Conservation (phyloP, 2,888 invertebrate species). For the Choristoneura rosaceana region DNA sequence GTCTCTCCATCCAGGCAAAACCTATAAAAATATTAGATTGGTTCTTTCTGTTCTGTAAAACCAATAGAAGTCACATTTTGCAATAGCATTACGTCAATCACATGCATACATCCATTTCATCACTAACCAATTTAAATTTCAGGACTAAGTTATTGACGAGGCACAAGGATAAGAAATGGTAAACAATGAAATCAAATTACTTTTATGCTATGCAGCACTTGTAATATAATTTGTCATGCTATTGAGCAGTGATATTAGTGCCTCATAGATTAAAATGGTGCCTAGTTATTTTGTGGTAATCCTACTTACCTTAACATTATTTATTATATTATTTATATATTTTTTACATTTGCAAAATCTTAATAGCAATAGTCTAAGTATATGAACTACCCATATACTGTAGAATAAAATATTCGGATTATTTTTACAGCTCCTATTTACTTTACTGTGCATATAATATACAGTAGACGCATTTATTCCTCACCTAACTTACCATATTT, state of each 20-base stretch:
- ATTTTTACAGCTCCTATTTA: neutral
- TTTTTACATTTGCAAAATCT: neutral
- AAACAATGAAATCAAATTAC: constrained; percentile 74
- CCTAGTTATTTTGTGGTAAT: constrained; percentile 7
- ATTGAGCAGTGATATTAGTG: constrained; percentile 48
- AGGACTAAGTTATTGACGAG: constrained; percentile 95
- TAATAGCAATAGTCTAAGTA: neutral
- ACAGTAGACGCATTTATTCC: neutral
- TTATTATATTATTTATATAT: constrained; percentile 4
- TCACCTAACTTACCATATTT: neutral
- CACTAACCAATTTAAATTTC: constrained; percentile 87
- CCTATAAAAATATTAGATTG: neutral
- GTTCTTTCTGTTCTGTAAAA: constrained; percentile 6
- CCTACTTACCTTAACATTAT: neutral
- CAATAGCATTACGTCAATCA: constrained; percentile 47
- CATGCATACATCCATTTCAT: constrained; percentile 75
- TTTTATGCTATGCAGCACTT: constrained; percentile 70
- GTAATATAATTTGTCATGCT: constrained; percentile 62
- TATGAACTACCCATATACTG: neutral
- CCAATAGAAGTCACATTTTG: neutral
- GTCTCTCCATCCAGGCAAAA: neutral
- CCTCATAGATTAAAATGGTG: constrained; percentile 34
- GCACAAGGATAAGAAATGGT: constrained; percentile 94
- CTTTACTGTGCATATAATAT: neutral
- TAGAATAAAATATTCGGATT: neutral